Percentiles rank a stretch among this genome's conserved stretches.
These are phyloP conservation scores for Melanotaenia trifasciata DNA, from an alignment of 2,797 vertebrate genomes.

Conservation along the genomic window DNA sequence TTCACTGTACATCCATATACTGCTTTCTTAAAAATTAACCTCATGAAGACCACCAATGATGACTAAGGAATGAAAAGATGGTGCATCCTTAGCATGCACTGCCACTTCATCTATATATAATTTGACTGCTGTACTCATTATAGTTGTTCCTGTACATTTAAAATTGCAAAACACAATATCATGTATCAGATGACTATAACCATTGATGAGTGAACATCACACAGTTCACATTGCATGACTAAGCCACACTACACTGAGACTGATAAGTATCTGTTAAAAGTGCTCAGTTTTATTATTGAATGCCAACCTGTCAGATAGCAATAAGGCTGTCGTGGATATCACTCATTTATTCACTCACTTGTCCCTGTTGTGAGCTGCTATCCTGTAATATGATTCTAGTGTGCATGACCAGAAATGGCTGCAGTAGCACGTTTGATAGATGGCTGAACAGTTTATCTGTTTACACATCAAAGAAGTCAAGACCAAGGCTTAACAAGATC, in stretches of 20 bases:
- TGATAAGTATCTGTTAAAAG: conserved; percentile 32
- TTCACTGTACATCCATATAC: no score
- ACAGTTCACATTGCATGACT: conserved; percentile 15
- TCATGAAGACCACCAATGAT: no score
- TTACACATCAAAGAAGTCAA: conserved; percentile 65
- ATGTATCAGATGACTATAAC: background rate
- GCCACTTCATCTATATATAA: background rate
- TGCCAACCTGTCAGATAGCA: conserved; percentile 5
- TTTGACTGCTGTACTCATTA: background rate
- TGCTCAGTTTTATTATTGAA: conserved; percentile 16
- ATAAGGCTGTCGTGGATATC: conserved; percentile 10
- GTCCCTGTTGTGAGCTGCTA: conserved; percentile 17
- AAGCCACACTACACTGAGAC: conserved; percentile 32
- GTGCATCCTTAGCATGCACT: background rate
- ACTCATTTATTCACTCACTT: conserved; percentile 15
- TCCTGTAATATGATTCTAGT: conserved; percentile 26
- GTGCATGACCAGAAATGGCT: conserved; percentile 12
- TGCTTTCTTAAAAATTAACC: no score
- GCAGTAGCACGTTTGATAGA: conserved; percentile 47
- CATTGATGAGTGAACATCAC: conserved; percentile 17
- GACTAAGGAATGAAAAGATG: no score
- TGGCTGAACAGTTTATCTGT: conserved; percentile 58
- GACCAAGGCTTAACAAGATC: conserved; percentile 64
- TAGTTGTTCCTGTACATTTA: background rate
- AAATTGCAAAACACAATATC: background rate